phyloP scores from a whole-genome alignment of 2,888 invertebrate species.

The Hypsopygia costalis region DNA sequence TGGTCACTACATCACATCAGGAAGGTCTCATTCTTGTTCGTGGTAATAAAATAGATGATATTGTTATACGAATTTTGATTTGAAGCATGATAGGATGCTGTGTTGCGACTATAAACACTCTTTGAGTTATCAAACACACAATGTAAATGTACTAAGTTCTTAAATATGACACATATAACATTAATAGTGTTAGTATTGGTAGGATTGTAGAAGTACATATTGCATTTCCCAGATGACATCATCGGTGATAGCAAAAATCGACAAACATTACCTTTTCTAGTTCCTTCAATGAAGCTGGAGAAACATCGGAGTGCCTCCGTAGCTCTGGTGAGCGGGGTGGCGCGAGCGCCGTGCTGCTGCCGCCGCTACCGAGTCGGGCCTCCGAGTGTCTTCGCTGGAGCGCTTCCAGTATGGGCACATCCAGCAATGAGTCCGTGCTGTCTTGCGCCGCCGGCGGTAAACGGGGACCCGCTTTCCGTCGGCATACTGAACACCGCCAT shows the following conservation, averaged over 20 bases:
- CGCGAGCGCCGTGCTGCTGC: slow-evolving; percentile 83
- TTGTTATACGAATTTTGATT: too few species aligned
- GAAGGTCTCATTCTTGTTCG: too few species aligned
- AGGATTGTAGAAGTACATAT: too few species aligned
- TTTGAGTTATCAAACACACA: too few species aligned
- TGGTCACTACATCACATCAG: too few species aligned
- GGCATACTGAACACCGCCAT: slow-evolving; percentile 95
- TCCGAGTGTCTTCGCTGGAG: slow-evolving; percentile 91
- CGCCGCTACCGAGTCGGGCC: slow-evolving; percentile 74
- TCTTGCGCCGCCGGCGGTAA: slow-evolving; percentile 88
- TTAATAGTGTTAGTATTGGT: too few species aligned
- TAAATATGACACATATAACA: too few species aligned
- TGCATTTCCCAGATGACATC: too few species aligned
- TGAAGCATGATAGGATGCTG: too few species aligned
- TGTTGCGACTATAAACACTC: too few species aligned
- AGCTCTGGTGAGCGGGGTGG: slow-evolving; percentile 92
- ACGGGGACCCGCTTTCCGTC: slow-evolving; percentile 89
- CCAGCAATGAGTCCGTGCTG: slow-evolving; percentile 91
- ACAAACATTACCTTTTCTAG: slow-evolving; percentile 88
- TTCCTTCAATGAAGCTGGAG: slow-evolving; percentile 92
- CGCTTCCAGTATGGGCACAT: slow-evolving; percentile 89
- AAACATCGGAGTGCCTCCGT: slow-evolving; percentile 91
- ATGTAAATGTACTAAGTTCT: too few species aligned
- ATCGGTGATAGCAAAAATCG: slow-evolving; percentile 2
- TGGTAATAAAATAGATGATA: too few species aligned